Evolutionary conservation across 2,113 vertebrate species (phyloP), one percentile per base, ranked within the genome.

Genomic region (Pantherophis guttatus): DNA sequence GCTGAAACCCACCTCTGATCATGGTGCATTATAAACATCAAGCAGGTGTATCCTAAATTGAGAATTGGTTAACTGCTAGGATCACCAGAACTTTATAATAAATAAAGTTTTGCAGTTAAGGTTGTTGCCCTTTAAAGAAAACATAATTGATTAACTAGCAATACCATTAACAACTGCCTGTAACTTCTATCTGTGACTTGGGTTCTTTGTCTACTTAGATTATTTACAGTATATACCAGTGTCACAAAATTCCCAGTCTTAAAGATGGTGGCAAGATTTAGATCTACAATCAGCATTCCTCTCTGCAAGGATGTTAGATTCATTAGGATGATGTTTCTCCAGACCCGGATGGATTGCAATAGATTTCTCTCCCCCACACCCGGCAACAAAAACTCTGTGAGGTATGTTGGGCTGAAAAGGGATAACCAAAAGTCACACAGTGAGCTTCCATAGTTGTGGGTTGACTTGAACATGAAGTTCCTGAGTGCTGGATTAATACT

Each of bases 21-120:
- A 62, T 54, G 24, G 29, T 48, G 9, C 8, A n/a, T 86, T 90
- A 93, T 86, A 87, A 93, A 57, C 15, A 48, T 26, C 44, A 11
- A 50, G 87, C 81, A 70, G 50, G n/a, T 90, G 55, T 21, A 87
- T 90, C 89, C 91, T 92, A 48, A n/a, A n/a, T 91, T 44, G 26
- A 59, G 29, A 24, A 17, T 57, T 24, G n/a, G 39, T 90, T 86
- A 86, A 44, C 24, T 62, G 87, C 19, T 39, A 62, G 9, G 5
- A 48, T 12, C 33, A 24, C 29, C 52, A 86, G 21, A 59, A 9
- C 89, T 87, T 87, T 90, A 44, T 26, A 65, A 87, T 90, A 57
- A 62, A 65, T 54, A 29, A 39, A 39, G 23, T 87, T 88, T 55
- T 86, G 23, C 54, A 92, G 50, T 53, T 70, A 62, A 10, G 50